Percentiles rank a stretch among this genome's conserved stretches.
Evolutionary conservation across 2,113 vertebrate species (phyloP).

Genomic region (Okapia johnstoni): DNA sequence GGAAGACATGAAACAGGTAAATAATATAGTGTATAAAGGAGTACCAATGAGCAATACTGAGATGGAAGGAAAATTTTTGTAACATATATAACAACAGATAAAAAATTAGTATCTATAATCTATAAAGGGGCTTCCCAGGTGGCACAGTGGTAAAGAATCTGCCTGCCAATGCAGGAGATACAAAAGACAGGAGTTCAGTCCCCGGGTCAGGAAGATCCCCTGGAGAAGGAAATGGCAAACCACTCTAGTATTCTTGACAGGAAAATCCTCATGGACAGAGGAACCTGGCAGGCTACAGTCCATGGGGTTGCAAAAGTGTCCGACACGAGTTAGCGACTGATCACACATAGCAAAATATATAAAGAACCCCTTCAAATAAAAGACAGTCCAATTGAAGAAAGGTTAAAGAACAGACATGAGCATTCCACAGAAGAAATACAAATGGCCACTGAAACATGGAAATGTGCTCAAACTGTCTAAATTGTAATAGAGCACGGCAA

Average conservation of each 20-base stretch:
- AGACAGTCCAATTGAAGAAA: background rate
- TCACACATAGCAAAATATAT: background rate
- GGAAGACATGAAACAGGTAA: background rate
- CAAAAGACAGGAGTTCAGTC: background rate
- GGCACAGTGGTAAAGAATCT: background rate
- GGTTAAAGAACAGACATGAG: background rate
- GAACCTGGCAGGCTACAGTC: background rate
- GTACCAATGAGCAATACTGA: background rate
- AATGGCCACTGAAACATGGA: background rate
- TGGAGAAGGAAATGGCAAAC: background rate
- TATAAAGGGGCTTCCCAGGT: background rate
- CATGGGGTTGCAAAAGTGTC: background rate
- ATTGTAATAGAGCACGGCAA: background rate
- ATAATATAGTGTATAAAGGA: background rate
- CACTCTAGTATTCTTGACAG: background rate
- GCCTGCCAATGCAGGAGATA: background rate
- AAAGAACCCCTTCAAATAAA: background rate
- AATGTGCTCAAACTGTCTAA: background rate
- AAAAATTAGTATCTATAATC: background rate
- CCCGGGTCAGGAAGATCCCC: background rate
- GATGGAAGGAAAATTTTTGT: background rate
- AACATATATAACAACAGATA: background rate
- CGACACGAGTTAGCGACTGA: background rate
- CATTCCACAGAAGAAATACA: background rate
- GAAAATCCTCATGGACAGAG: background rate